Base-by-base conservation (phyloP, 2,797 vertebrate species). In the Parauchenoglanis ngamensis region DNA sequence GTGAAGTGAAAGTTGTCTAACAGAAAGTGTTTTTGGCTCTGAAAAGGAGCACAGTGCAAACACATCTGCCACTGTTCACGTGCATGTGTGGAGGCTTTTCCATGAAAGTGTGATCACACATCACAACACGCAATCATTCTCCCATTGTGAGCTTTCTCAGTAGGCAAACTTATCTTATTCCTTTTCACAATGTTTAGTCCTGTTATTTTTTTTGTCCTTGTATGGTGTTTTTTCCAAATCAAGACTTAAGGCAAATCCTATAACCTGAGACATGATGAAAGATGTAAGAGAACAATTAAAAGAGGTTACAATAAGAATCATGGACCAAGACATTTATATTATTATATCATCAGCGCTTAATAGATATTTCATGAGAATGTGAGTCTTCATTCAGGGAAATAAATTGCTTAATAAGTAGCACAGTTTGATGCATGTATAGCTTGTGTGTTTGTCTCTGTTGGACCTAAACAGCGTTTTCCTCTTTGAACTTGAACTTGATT, bases 31-130 rank as follows among this genome's bases (percentile, higher is more conserved):
- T 59, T 44, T 86, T 82, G 78, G n/a, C 56, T 75, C 7, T 63
- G 56, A 73, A 61, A 82, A 54, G 44, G 21, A 75, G 19, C 68
- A 56, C 28, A 56, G 57, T 77, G 57, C 40, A 81, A 86, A 86
- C 77, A 86, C 54, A 59, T 86, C 40, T 75, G 76, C 49, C 63
- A 80, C 49, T 70, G 63, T 44, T 70, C 76, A 70, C 6, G 8
- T 57, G 49, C 63, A 78, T 35, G 28, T 56, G 63, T 23, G 54
- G 67, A 70, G 52, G 19, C 21, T 19, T 56, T 56, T 12, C 46
- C 54, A 46, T 68, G 28, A 79, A 80, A 80, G 28, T 4, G n/a
- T 85, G 61, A 85, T 77, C 44, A 15, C 57, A 85, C 23, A 52
- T n/a, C 59, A 80, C 49, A 78, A 35, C 49, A 65, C 4, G 49